Base-by-base conservation (phyloP, 2,797 vertebrate genomes). In the Dallia pectoralis region DNA sequence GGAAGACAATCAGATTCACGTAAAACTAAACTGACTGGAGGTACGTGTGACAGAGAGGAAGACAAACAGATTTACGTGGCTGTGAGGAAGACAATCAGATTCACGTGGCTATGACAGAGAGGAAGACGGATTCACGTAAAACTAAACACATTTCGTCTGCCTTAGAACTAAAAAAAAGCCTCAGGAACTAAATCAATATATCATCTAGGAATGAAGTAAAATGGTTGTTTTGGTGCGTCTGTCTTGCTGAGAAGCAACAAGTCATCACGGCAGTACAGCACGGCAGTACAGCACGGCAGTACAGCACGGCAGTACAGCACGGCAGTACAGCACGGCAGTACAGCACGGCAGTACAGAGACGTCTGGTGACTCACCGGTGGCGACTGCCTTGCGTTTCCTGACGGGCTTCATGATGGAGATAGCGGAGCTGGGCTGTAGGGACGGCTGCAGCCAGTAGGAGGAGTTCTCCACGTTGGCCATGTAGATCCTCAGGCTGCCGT, bases 391-490 rank as follows among this genome's bases (percentile, higher is more conserved):
- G 87, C 97, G 97, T 70, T 99, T 99, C 80, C 97, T 96, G 33
- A 99, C 94, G 0, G 98, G 98, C 79, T 99, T 99, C 96, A 99
- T 96, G 83, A 98, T 97, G 87, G 95, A 97, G 90, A 99, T 96
- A 85, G 95, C 96, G 0, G 97, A 96, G 91, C 95, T 98, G 75
- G 98, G 98, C 90, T 99, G 98, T 65, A 99, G 92, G 0, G 97
- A 95, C 0, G 98, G 97, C 88, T 99, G 97, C 0, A 99, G 95
- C 98, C 98, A 99, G 82, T 97, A 97, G 0, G 97, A 99, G 0
- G 98, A 99, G 81, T 96, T 99, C 89, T 99, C 98, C 76, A 98
- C 97, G 0, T 95, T 98, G 81, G 97, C 97, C 98, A 99, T 99
- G 90, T 99, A 99, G 87, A 99, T 99, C 22, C 98, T 94, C 77